These are phyloP conservation scores for Eupithecia subfuscata DNA, from an alignment of 2,888 invertebrate species.

Conservation along the genomic window DNA sequence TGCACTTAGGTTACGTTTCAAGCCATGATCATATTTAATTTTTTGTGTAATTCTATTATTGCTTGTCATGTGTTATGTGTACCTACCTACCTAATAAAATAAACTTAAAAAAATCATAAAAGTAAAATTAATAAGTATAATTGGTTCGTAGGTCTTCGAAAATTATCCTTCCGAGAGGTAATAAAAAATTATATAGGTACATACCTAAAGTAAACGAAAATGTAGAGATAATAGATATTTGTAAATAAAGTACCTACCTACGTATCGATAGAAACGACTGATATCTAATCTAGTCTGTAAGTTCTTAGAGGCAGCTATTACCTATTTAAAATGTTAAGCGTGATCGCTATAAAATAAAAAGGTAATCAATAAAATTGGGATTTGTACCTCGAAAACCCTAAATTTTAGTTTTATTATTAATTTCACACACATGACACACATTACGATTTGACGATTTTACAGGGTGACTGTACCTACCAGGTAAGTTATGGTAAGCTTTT, in stretches of 20 bases:
- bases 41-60: too few relatives aligned
- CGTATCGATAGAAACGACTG: slow-evolving; percentile 3
- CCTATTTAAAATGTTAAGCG: not conserved
- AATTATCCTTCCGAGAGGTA: too few relatives aligned
- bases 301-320: not conserved
- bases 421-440: not conserved
- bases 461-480: too few relatives aligned
- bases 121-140: too few relatives aligned
- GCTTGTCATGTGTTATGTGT: too few relatives aligned
- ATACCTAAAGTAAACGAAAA: not conserved
- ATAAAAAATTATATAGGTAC: not conserved
- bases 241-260: not conserved
- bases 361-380: not conserved
- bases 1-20: too few relatives aligned
- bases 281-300: not conserved
- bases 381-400: not conserved
- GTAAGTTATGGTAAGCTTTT: too few relatives aligned
- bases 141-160: too few relatives aligned
- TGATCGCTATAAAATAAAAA: not conserved
- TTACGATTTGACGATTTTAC: too few relatives aligned
- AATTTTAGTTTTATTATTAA: not conserved
- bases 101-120: too few relatives aligned
- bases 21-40: too few relatives aligned
- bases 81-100: too few relatives aligned
- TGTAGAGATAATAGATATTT: not conserved